Conservation (phyloP, 2,113 vertebrate genomes). For the Sitta europaea region DNA sequence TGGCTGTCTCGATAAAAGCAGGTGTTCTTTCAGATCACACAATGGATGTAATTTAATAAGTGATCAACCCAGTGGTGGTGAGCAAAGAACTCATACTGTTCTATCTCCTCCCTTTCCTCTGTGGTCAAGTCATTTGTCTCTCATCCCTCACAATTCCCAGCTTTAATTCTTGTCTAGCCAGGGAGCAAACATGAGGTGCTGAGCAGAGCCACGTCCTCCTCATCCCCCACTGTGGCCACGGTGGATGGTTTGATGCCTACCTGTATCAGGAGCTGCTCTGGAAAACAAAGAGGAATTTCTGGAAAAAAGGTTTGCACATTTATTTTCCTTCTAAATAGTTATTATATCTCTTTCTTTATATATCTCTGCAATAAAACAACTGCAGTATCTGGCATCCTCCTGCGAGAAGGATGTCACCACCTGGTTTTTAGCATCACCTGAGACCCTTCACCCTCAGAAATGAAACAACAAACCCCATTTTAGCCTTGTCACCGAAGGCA, state of each 20-base stretch:
- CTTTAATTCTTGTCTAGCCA: neutral
- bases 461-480: neutral
- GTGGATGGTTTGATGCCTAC: neutral
- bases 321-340: neutral
- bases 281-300: neutral
- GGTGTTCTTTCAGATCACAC: neutral
- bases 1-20: slow-evolving; percentile 30
- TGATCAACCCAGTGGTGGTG: neutral
- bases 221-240: fast-evolving
- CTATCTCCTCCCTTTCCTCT: neutral
- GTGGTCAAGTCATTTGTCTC: neutral
- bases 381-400: neutral
- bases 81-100: neutral
- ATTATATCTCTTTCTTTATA: neutral
- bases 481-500: neutral
- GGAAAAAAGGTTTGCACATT: neutral
- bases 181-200: neutral
- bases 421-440: neutral
- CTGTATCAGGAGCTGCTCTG: neutral
- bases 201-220: neutral
- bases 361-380: neutral
- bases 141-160: neutral
- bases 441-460: neutral
- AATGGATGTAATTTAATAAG: slow-evolving; percentile 31
- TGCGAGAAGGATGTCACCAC: neutral